Evolutionary conservation across 2,113 vertebrate species (phyloP), one percentile per base, ranked within the genome.

Genomic region (Plecturocebus donacophilus): DNA sequence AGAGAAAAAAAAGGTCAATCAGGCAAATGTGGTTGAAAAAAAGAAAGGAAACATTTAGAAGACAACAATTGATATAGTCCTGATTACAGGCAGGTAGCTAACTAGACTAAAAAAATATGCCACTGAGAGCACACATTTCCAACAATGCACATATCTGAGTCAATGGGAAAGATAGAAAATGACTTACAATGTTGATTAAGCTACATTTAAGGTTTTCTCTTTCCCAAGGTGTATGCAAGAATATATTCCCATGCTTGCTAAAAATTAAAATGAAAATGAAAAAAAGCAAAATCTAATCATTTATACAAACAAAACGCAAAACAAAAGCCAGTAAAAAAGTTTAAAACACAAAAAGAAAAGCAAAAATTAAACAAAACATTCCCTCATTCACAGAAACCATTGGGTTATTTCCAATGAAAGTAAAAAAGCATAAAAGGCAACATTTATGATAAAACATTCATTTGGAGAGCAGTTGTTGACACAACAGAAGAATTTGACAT

Each of bases 1-100:
- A 99, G 99, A 99, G 99, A 99, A 99, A 99, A 99, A 98, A 99
- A 99, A 99, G 98, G 99, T 99, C 99, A 99, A 99, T 99, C 99
- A 99, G 99, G 99, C 99, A 99, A 99, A 99, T 99, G 98, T 99
- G 99, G 98, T 99, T 98, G 97, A 98, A 99, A 98, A 99, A 99
- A 98, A 97, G 95, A 98, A 98, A 98, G 97, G 98, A 98, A 98
- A 99, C 98, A 99, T 99, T 99, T 98, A 99, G 98, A 99, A 99
- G 99, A 99, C 99, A 99, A 99, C 99, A 99, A 97, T 99, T 99
- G 99, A 98, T 98, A 99, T 98, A 98, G 98, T 98, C 98, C 98
- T 98, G 98, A 98, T 98, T 98, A 99, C 98, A 98, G 98, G 98
- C 98, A 99, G 98, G 97, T 98, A 99, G 97, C 98, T 98, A 97